Evolutionary conservation across 2,797 vertebrate species (phyloP).

Genomic region (Triplophysa bombifrons): DNA sequence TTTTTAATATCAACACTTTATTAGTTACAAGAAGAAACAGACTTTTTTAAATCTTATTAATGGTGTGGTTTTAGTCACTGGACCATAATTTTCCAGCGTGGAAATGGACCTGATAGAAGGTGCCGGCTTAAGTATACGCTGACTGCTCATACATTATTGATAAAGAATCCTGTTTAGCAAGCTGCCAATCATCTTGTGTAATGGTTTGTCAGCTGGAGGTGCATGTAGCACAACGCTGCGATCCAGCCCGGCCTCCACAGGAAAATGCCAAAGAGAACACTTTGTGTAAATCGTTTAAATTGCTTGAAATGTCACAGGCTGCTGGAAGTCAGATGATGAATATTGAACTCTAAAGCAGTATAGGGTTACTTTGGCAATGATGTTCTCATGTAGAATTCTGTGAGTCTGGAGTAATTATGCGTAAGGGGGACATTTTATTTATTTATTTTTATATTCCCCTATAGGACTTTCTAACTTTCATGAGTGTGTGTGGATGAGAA

Average conservation of each 20-base stretch:
- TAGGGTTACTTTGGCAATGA: constrained; percentile 4
- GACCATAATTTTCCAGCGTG: not conserved
- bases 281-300: constrained; percentile 42
- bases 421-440: not conserved
- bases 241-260: constrained; percentile 4
- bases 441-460: too few species aligned
- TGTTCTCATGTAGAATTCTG: not conserved
- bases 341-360: constrained; percentile 9
- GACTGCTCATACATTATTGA: constrained; percentile 34
- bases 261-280: constrained; percentile 43
- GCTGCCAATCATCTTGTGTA: constrained; percentile 42
- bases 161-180: constrained; percentile 26
- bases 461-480: too few species aligned
- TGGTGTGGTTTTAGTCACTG: not conserved
- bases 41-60: too few species aligned
- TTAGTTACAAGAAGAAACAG: too few species aligned
- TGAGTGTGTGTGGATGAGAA: too few species aligned
- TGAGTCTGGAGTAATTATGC: constrained; percentile 20
- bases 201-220: constrained; percentile 43
- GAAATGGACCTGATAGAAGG: constrained; percentile 36
- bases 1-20: not conserved
- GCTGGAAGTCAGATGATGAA: constrained; percentile 28
- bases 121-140: not conserved
- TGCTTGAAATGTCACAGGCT: constrained; percentile 41
- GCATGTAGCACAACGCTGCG: constrained; percentile 29